These are phyloP conservation scores for Rhyacophila evoluta DNA, from an alignment of 2,888 invertebrate genomes.

Conservation along the genomic window DNA sequence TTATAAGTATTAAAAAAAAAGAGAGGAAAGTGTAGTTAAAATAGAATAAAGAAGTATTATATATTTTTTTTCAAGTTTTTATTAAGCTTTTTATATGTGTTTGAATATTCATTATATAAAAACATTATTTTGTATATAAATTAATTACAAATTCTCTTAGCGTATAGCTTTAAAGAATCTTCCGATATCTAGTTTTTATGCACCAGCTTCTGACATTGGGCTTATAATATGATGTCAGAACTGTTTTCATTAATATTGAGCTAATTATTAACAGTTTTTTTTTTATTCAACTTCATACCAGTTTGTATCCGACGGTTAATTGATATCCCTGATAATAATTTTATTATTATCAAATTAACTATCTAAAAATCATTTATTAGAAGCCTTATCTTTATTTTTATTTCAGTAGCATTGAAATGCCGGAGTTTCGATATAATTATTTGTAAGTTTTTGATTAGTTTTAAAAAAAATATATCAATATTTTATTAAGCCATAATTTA, in stretches of 20 bases:
- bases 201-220: neutral
- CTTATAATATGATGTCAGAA: neutral
- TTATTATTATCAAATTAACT: neutral
- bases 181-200: neutral
- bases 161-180: neutral
- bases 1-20: too few species aligned
- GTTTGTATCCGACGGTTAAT: conserved; percentile 13
- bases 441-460: too few species aligned
- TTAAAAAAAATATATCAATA: too few species aligned
- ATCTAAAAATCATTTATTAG: neutral
- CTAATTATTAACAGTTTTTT: conserved; percentile 28
- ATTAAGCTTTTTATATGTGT: too few species aligned
- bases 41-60: too few species aligned
- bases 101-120: too few species aligned
- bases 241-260: neutral
- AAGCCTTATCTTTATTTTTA: neutral
- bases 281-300: neutral
- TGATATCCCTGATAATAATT: neutral
- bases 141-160: too few species aligned
- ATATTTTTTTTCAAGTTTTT: too few species aligned
- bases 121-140: too few species aligned
- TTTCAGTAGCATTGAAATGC: neutral
- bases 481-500: too few species aligned
- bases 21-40: too few species aligned
- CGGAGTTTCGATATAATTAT: too few species aligned